These are phyloP conservation scores for Mesaphorura yosii DNA, from an alignment of 1,140 invertebrate genomes.

Conservation along the genomic window DNA sequence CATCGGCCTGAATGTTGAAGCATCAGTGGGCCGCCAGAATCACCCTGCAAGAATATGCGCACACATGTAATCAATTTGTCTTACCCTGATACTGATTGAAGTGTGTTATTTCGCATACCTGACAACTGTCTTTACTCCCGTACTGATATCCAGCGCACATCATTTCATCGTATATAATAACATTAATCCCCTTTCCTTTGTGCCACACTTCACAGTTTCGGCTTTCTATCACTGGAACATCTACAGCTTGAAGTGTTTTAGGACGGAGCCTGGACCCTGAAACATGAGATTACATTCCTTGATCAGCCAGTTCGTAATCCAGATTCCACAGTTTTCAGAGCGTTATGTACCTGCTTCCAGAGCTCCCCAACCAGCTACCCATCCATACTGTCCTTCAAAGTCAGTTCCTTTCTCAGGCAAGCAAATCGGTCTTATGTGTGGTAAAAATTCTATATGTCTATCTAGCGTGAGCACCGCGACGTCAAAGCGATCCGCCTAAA, in stretches of 20 bases:
- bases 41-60: conserved; percentile 46
- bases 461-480: conserved; percentile 81
- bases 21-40: conserved; percentile 77
- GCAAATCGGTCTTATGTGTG: conserved; percentile 86
- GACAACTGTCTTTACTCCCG: conserved; percentile 73
- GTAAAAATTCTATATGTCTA: conserved; percentile 72
- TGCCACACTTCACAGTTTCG: conserved; percentile 65
- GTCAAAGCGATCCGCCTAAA: conserved; percentile 60
- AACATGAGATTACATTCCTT: conserved; percentile 32
- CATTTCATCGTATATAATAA: conserved; percentile 92
- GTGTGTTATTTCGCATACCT: conserved; percentile 39
- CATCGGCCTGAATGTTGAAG: conserved; percentile 69
- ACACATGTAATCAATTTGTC: conserved; percentile 5
- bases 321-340: not conserved
- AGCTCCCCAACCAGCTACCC: conserved; percentile 88
- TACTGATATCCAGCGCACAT: conserved; percentile 87
- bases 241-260: conserved; percentile 81
- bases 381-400: conserved; percentile 78
- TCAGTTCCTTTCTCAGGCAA: conserved; percentile 79
- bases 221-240: conserved; percentile 83
- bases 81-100: not conserved
- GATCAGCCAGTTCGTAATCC: not conserved
- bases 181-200: conserved; percentile 59
- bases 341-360: conserved; percentile 39
- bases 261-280: conserved; percentile 72